Evolutionary conservation across 2,888 invertebrate genomes (phyloP).

Genomic region (Agapostemon virescens): DNA sequence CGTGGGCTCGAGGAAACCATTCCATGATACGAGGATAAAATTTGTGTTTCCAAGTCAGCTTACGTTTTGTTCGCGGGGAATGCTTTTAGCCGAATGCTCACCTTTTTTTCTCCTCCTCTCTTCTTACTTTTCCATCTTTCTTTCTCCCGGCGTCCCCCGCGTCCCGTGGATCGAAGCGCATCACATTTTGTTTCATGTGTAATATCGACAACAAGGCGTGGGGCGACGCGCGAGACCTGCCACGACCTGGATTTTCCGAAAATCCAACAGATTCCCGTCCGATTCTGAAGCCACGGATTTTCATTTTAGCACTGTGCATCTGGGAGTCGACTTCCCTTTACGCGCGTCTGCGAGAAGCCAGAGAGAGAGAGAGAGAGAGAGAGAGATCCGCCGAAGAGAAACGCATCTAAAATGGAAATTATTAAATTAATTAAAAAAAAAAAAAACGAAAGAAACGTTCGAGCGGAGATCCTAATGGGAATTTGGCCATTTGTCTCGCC

Average conservation of each 20-base stretch:
- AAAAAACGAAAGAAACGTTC: too few species aligned
- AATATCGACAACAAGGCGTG: conserved; percentile 40
- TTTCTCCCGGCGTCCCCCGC: not conserved
- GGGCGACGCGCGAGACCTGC: conserved; percentile 8
- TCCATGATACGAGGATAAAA: conserved; percentile 25
- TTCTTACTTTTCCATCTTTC: not conserved
- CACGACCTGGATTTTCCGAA: conserved; percentile 32
- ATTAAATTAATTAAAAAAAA: not conserved
- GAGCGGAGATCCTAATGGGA: not conserved
- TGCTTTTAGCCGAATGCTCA: conserved; percentile 44
- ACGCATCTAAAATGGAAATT: not conserved
- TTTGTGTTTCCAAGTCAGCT: conserved; percentile 40
- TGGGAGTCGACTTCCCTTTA: not conserved
- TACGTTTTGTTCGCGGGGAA: conserved; percentile 48
- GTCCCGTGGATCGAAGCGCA: conserved; percentile 25
- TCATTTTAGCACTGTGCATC: not conserved
- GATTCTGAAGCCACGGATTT: conserved; percentile 3
- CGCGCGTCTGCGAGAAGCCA: not conserved
- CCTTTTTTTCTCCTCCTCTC: not conserved
- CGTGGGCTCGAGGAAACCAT: conserved; percentile 25
- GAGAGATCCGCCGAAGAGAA: not conserved
- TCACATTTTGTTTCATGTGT: conserved; percentile 46
- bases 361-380: too few species aligned
- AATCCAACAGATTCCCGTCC: conserved; percentile 22
- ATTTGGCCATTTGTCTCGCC: not conserved